Percentiles rank a stretch among this genome's conserved stretches.
Evolutionary conservation across 1,140 invertebrate genomes (phyloP).

Genomic region (Neodiprion virginianus): DNA sequence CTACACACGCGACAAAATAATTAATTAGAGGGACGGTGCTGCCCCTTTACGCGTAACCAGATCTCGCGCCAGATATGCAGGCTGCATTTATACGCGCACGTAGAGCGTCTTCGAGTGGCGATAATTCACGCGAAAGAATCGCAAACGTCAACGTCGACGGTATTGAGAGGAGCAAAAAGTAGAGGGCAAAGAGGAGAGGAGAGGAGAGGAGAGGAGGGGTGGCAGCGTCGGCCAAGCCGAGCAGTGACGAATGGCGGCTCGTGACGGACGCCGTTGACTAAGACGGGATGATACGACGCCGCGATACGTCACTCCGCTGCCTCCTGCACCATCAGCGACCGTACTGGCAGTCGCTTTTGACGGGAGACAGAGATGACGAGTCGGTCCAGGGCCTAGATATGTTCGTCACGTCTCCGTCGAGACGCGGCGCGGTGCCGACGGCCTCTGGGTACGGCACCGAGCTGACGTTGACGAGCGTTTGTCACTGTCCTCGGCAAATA

Average conservation of each 20-base stretch:
- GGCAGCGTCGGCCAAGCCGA: too few species aligned
- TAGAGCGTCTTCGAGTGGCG: slow-evolving; percentile 5
- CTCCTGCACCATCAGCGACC: slow-evolving; percentile 24
- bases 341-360: slow-evolving; percentile 24
- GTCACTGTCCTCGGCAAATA: slow-evolving; percentile 61
- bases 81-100: slow-evolving; percentile 26
- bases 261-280: slow-evolving; percentile 36
- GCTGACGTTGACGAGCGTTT: slow-evolving; percentile 60
- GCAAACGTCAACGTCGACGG: slow-evolving; percentile 18
- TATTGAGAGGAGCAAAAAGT: slow-evolving; percentile 10
- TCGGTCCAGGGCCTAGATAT: slow-evolving; percentile 46
- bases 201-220: neutral
- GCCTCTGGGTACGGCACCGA: slow-evolving; percentile 29
- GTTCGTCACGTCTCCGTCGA: slow-evolving; percentile 47
- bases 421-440: slow-evolving; percentile 38
- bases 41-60: slow-evolving; percentile 33
- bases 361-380: slow-evolving; percentile 46
- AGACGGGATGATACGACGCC: slow-evolving; percentile 39
- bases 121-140: too few species aligned
- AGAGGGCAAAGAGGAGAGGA: neutral
- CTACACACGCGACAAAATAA: neutral
- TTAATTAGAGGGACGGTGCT: neutral
- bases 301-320: slow-evolving; percentile 38
- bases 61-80: slow-evolving; percentile 30
- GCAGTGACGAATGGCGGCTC: slow-evolving; percentile 18